A percentile compares a stretch with the other conserved stretches of the same genome.
Evolutionary conservation across 2,888 invertebrate genomes (phyloP).

Genomic region (Helleia helle): DNA sequence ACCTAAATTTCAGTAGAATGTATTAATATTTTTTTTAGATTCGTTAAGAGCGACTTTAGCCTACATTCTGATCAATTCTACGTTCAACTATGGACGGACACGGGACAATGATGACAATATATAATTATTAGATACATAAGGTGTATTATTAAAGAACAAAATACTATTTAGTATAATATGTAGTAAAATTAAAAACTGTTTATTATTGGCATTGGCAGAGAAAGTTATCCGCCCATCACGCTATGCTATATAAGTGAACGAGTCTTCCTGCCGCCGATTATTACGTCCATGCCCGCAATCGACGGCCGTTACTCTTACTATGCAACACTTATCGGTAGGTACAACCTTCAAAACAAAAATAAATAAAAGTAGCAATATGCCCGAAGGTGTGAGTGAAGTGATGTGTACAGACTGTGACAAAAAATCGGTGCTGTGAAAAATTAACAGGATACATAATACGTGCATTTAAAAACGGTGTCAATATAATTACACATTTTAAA

Average conservation of each 20-base stretch:
- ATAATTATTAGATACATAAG: too few species aligned
- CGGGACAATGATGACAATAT: too few species aligned
- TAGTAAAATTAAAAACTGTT: conserved; percentile 4
- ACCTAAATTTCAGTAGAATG: too few species aligned
- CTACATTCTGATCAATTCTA: too few species aligned
- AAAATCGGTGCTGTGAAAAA: conserved; percentile 20
- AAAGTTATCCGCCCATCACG: conserved; percentile 56
- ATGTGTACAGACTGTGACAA: conserved; percentile 18
- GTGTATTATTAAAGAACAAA: too few species aligned
- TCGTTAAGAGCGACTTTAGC: too few species aligned
- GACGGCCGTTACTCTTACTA: conserved; percentile 52
- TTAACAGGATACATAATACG: background rate
- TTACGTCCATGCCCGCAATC: conserved; percentile 51
- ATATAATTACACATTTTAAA: too few species aligned
- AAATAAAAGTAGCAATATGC: conserved; percentile 25
- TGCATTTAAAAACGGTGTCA: too few species aligned
- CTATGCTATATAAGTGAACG: conserved; percentile 63
- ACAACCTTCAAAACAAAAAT: conserved; percentile 22
- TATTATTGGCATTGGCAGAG: conserved; percentile 42
- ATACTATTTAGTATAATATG: too few species aligned
- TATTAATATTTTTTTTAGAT: too few species aligned
- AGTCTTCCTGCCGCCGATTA: conserved; percentile 50
- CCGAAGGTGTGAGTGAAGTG: conserved; percentile 25
- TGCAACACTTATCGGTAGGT: conserved; percentile 70
- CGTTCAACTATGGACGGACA: too few species aligned